Base-by-base conservation (phyloP, 2,113 vertebrate genomes). In the Ranitomeya imitator region DNA sequence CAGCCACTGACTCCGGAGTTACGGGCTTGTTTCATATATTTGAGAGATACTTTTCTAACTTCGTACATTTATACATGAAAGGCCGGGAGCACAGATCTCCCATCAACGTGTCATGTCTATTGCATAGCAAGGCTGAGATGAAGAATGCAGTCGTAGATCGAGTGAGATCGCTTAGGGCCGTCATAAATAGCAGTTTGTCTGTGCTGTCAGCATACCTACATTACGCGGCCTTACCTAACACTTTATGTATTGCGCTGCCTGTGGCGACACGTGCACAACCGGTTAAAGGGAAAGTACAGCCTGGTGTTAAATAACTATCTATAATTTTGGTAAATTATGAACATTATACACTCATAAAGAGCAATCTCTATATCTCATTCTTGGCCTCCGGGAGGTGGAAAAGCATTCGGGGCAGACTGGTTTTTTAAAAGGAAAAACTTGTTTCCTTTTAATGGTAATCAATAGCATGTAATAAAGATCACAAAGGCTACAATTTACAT, bases 181-280 rank as follows among this genome's bases (percentile, higher is more conserved):
- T 86, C 85, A 86, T 79, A 86, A 79, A 86, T 55, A 54, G 74
- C 85, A 26, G 13, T 31, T 37, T 74, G 55, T 79, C 13, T 23
- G 21, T 31, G 51, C 0, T 76, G 84, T 78, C 85, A 31, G 67
- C 83, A 59, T 74, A 85, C 69, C 84, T 79, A 9, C 61, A 16
- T 79, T 65, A 63, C 45, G 31, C 7, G 15, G 85, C 45, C 60
- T 26, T 79, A 37, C 71, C 7, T 45, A n/a, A 18, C 73, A 55
- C 54, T 65, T 85, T 1, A 57, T n/a, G 0, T 60, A 71, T 10
- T 12, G 37, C n/a, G 15, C 9, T 3, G 80, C 81, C 81, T 23
- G 57, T 8, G 63, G 59, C 21, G 18, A 67, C 85, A 86, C 60
- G 61, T 80, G 86, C 4, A 11, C 15, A 52, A 10, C 51, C 67